These are phyloP conservation scores for Chymomyza caudatula DNA, from an alignment of 2,888 invertebrate species.

Conservation along the genomic window DNA sequence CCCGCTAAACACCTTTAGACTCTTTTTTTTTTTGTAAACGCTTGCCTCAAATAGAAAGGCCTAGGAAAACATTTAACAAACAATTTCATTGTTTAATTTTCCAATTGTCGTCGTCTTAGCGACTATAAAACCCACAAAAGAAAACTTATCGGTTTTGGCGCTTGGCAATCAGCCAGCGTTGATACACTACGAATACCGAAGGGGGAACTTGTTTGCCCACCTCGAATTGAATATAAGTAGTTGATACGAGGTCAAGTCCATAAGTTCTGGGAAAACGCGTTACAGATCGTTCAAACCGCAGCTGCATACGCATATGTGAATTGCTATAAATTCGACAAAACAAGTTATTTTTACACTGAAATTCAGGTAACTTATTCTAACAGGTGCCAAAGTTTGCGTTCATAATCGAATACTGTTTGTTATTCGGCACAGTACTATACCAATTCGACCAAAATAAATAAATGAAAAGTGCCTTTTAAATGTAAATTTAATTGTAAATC, in stretches of 20 bases:
- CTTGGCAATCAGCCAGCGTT: background rate
- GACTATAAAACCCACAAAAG: conserved; percentile 45
- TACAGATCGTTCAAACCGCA: background rate
- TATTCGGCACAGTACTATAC: too few species aligned
- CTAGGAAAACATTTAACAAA: conserved; percentile 5
- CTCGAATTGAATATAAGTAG: background rate
- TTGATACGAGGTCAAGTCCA: background rate
- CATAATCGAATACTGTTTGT: too few species aligned
- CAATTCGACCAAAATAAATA: too few species aligned
- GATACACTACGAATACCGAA: background rate
- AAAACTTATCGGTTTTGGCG: background rate
- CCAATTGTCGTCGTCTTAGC: conserved; percentile 50
- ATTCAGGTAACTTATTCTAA: too few species aligned
- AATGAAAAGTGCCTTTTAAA: too few species aligned
- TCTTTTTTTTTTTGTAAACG: background rate
- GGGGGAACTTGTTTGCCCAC: background rate
- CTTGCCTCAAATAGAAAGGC: background rate
- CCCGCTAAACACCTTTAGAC: background rate
- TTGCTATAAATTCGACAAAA: too few species aligned
- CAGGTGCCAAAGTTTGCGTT: too few species aligned
- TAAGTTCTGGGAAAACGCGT: background rate
- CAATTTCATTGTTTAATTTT: conserved; percentile 64
- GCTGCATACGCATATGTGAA: too few species aligned
- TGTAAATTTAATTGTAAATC: too few species aligned
- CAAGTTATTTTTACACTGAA: too few species aligned